A percentile compares a stretch with the other conserved stretches of the same genome.
These are phyloP conservation scores for Drepanosiphum platanoidis DNA, from an alignment of 2,888 invertebrate genomes.

Conservation along the genomic window DNA sequence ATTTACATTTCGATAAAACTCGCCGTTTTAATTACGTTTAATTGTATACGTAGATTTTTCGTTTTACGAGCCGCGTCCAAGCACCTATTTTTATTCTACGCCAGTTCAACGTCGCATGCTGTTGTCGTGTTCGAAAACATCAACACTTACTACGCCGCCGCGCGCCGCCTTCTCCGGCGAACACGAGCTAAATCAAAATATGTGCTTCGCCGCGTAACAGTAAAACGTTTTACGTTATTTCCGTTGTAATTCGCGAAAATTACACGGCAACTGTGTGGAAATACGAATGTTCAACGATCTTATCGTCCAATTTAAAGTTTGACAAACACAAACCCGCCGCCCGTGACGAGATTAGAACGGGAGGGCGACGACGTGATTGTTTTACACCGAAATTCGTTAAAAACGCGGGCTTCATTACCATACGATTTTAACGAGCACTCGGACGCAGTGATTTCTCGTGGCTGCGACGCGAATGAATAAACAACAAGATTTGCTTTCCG, in stretches of 20 bases:
- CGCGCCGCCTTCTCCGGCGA: too few relatives aligned
- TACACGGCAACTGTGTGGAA: not conserved
- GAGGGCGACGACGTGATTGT: slow-evolving; percentile 7
- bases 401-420: slow-evolving; percentile 15
- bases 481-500: not conserved
- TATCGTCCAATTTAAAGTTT: slow-evolving; percentile 23
- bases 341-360: slow-evolving; percentile 12
- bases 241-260: not conserved
- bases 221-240: not conserved
- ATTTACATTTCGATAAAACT: not conserved
- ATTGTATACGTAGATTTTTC: not conserved
- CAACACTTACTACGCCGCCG: not conserved
- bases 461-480: not conserved
- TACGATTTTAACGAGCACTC: slow-evolving; percentile 20
- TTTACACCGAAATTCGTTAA: slow-evolving; percentile 17
- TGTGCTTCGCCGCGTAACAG: not conserved
- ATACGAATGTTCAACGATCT: not conserved
- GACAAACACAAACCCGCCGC: slow-evolving; percentile 19
- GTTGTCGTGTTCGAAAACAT: too few relatives aligned
- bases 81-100: not conserved
- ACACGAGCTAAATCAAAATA: not conserved
- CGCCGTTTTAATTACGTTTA: not conserved
- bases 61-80: not conserved
- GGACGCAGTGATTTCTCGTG: slow-evolving; percentile 6
- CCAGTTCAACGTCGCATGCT: not conserved